A percentile compares a stretch with the other conserved stretches of the same genome.
phyloP scores from a whole-genome alignment of 2,797 vertebrate species.

The Gastrophryne carolinensis region DNA sequence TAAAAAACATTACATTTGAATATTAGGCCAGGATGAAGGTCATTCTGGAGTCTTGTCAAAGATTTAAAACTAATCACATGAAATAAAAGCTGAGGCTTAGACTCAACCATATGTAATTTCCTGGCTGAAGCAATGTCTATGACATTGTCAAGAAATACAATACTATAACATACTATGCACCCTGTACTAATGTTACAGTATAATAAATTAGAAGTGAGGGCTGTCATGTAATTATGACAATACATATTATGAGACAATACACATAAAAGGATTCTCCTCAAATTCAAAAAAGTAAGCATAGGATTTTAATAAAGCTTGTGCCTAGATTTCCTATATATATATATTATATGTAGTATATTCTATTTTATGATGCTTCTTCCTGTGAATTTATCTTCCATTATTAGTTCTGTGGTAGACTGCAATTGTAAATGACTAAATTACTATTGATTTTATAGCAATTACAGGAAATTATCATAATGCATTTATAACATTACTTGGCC shows the following conservation, averaged over 20 bases:
- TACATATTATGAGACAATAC: not conserved
- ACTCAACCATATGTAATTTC: not conserved
- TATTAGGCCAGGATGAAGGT: not conserved
- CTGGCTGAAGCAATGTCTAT: not conserved
- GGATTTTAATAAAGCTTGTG: too few species aligned
- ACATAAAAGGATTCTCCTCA: not conserved
- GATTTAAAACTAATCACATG: not conserved
- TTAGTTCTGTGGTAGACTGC: too few species aligned
- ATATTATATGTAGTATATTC: too few species aligned
- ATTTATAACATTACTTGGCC: too few species aligned
- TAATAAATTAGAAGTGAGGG: not conserved
- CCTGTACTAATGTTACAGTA: not conserved
- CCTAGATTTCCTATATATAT: too few species aligned
- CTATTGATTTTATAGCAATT: too few species aligned
- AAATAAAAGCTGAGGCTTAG: not conserved
- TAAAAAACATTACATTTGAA: too few species aligned
- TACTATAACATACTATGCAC: not conserved
- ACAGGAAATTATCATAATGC: too few species aligned
- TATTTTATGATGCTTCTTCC: too few species aligned
- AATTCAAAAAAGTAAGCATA: too few species aligned
- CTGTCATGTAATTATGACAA: not conserved
- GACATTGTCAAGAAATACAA: not conserved
- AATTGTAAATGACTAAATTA: too few species aligned
- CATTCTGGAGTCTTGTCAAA: constrained; percentile 4
- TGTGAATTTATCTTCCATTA: too few species aligned